phyloP scores from a whole-genome alignment of 1,140 invertebrate species.

The Danaus melanippus region DNA sequence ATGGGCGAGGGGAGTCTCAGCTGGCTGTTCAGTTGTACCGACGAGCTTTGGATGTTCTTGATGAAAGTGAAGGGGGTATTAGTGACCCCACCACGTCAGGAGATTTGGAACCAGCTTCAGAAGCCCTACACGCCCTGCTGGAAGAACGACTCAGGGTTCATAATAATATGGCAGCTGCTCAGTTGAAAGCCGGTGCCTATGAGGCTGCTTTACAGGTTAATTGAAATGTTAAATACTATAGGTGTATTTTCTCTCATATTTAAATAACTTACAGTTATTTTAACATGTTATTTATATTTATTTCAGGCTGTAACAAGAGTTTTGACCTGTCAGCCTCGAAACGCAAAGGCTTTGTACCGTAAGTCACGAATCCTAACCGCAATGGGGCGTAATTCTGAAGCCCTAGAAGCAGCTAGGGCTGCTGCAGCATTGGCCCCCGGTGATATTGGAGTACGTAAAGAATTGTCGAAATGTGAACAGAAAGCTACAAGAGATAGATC shows the following conservation, averaged over 20 bases:
- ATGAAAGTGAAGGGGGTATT: slow-evolving; percentile 77
- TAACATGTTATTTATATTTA: neutral
- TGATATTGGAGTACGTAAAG: slow-evolving; percentile 34
- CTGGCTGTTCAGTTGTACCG: slow-evolving; percentile 88
- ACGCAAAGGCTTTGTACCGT: slow-evolving; percentile 91
- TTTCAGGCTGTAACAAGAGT: slow-evolving; percentile 83
- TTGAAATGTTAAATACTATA: neutral
- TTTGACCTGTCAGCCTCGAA: slow-evolving; percentile 85
- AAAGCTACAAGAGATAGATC: slow-evolving; percentile 38
- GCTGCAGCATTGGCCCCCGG: slow-evolving; percentile 44
- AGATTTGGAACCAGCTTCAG: slow-evolving; percentile 33
- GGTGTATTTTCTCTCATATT: too few relatives aligned
- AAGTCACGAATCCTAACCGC: slow-evolving; percentile 76
- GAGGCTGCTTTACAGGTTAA: slow-evolving; percentile 79
- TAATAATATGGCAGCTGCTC: slow-evolving; percentile 92
- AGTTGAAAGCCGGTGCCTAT: slow-evolving; percentile 87
- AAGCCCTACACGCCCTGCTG: slow-evolving; percentile 69
- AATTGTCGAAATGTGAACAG: slow-evolving; percentile 43
- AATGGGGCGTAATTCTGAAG: slow-evolving; percentile 48
- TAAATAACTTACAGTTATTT: too few relatives aligned
- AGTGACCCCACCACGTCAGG: slow-evolving; percentile 47
- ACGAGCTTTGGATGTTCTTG: slow-evolving; percentile 85
- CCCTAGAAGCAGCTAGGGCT: slow-evolving; percentile 43
- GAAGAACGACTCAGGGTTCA: slow-evolving; percentile 87
- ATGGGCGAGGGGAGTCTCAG: slow-evolving; percentile 81